phyloP scores from a whole-genome alignment of 2,797 vertebrate genomes.

The Sebastes miniatus region DNA sequence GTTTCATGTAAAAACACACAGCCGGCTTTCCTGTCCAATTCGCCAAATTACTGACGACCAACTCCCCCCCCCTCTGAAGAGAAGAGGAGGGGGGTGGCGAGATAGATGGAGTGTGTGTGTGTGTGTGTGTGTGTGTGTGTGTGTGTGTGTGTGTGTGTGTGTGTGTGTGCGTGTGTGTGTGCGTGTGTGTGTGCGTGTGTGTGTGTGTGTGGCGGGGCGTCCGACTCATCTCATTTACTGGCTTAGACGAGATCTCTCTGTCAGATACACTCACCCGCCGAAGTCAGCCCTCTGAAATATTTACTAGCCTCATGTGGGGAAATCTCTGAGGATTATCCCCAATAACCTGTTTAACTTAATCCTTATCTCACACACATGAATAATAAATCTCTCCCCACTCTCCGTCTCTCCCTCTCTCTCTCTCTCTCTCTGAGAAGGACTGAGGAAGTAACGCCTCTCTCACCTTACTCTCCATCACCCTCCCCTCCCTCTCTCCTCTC shows the following conservation, averaged over 20 bases:
- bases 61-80: constrained; percentile 3
- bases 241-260: constrained; percentile 70
- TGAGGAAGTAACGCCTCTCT: constrained; percentile 70
- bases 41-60: constrained; percentile 52
- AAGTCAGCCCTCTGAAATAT: constrained; percentile 74
- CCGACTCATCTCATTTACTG: constrained; percentile 71
- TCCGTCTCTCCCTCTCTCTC: constrained; percentile 26
- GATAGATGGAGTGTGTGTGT: neutral
- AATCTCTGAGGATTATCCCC: constrained; percentile 81
- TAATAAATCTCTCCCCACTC: constrained; percentile 72
- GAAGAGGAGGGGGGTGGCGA: neutral
- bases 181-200: neutral
- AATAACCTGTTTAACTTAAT: constrained; percentile 86
- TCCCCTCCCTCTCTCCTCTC: constrained; percentile 29
- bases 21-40: constrained; percentile 58
- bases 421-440: constrained; percentile 37
- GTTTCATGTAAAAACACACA: constrained; percentile 59
- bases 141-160: constrained; percentile 4
- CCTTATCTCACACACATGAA: constrained; percentile 82
- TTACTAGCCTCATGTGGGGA: constrained; percentile 77
- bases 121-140: constrained; percentile 2
- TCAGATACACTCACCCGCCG: constrained; percentile 42
- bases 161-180: neutral
- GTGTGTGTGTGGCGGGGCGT: constrained; percentile 20
- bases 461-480: constrained; percentile 66